A percentile compares a stretch with the other conserved stretches of the same genome.
phyloP scores from a whole-genome alignment of 2,797 vertebrate genomes.

The Leptoclinus maculatus region DNA sequence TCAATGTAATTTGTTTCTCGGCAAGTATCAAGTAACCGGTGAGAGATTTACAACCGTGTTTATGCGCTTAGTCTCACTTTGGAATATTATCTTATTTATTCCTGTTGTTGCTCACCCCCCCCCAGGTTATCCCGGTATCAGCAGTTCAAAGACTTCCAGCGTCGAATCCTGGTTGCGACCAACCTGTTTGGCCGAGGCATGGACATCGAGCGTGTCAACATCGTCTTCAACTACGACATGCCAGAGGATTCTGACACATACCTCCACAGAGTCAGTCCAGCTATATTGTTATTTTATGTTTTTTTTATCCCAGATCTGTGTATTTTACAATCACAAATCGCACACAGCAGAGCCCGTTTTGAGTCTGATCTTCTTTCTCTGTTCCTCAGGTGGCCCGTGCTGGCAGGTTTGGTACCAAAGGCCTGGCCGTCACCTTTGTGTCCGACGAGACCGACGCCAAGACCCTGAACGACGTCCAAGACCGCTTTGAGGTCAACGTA shows the following conservation, averaged over 20 bases:
- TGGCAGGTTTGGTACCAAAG: conserved; percentile 91
- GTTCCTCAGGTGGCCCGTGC: conserved; percentile 87
- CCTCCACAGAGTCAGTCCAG: conserved; percentile 87
- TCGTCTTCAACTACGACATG: conserved; percentile 94
- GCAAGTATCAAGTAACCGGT: not conserved
- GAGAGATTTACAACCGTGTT: not conserved
- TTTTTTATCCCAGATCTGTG: not conserved
- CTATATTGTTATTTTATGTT: not conserved
- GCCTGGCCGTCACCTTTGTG: conserved; percentile 90
- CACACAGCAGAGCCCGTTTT: not conserved
- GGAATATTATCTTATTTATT: not conserved
- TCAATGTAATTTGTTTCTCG: not conserved
- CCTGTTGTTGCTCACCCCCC: not conserved
- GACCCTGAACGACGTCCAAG: conserved; percentile 91
- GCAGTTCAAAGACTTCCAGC: conserved; percentile 93
- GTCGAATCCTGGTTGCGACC: conserved; percentile 90
- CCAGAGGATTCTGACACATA: conserved; percentile 92
- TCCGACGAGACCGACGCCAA: conserved; percentile 90
- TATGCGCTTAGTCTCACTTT: not conserved
- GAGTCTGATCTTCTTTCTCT: not conserved
- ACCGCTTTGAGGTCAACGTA: conserved; percentile 93
- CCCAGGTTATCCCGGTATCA: conserved; percentile 89
- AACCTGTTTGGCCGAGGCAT: conserved; percentile 92
- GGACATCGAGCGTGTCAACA: conserved; percentile 93
- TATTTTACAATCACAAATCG: not conserved